phyloP scores from a whole-genome alignment of 2,113 vertebrate genomes.

The Willisornis vidua region DNA sequence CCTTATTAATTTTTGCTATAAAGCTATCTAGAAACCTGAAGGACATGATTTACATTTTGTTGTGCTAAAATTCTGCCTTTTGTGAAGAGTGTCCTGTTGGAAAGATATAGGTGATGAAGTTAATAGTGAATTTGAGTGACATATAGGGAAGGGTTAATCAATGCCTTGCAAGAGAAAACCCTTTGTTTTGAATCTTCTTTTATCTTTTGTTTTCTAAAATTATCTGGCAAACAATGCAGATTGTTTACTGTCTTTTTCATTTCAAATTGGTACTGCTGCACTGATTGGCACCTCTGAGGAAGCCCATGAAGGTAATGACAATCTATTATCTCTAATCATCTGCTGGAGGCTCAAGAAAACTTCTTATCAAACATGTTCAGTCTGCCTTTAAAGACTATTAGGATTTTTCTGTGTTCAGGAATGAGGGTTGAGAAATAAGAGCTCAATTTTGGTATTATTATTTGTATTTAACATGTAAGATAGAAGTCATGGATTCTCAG shows the following conservation, averaged over 20 bases:
- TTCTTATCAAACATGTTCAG: not conserved
- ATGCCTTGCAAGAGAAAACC: not conserved
- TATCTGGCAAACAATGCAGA: not conserved
- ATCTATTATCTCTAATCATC: not conserved
- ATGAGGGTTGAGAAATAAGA: not conserved
- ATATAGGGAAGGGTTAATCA: not conserved
- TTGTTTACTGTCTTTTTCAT: not conserved
- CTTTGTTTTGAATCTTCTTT: not conserved
- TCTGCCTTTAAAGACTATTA: not conserved
- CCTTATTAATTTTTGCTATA: not conserved
- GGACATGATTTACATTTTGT: not conserved
- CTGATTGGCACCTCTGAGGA: not conserved
- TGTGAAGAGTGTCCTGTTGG: not conserved
- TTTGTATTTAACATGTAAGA: not conserved
- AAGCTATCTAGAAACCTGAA: not conserved
- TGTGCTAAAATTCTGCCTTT: not conserved
- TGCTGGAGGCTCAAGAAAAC: not conserved
- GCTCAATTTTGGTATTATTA: not conserved
- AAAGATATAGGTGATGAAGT: not conserved
- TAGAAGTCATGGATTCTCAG: not conserved
- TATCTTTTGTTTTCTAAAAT: not conserved
- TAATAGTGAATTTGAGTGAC: not conserved
- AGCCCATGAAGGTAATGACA: not conserved
- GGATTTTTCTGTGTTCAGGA: not conserved
- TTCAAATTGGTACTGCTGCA: not conserved